Base-by-base conservation (phyloP, 2,888 invertebrate genomes). In the Endotricha flammealis region DNA sequence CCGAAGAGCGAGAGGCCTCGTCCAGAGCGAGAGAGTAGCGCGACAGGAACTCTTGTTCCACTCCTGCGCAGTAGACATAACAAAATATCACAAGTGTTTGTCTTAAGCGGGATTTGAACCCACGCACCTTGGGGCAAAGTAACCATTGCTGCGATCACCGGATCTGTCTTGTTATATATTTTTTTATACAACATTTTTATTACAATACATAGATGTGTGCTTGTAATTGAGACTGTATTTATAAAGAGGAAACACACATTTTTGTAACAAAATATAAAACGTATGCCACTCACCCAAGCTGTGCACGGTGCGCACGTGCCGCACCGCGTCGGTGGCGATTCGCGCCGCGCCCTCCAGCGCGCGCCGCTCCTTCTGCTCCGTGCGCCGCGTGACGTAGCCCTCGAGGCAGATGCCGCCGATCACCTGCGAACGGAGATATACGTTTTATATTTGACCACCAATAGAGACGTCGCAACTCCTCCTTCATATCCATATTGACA, bases 281-380 rank as follows among this genome's bases (percentile, higher is more conserved):
- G 13, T 6, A 29, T 6, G n/a, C 12, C 4, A 27, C 58, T 76
- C 65, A 65, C 91, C 89, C 3, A 91, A 71, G 44, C 88, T 88
- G 17, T 90, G 90, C 5, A 91, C 90, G 0, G 92, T 92, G 20
- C 91, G 76, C 16, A 92, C 89, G 50, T 90, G 89, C 31, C 87
- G 80, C 34, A 91, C 90, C 1, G 91, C 90, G 51, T 92, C 91
- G 0, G 90, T 88, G 12, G 91, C 92, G 22, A 90, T 66, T 24
- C 89, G 77, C 3, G 90, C 86, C 0, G 91, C 90, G 0, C 70
- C 67, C 54, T 91, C 90, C 48, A 90, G 74, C n/a, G 90, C 88
- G 14, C 67, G 72, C 32, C 88, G 82, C 64, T 90, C 89, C 12
- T 72, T 64, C 1, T 66, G 52, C 39, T 88, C 88, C 1, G 88